Conservation (phyloP, 2,797 vertebrate species). For the Heterohyrax brucei region DNA sequence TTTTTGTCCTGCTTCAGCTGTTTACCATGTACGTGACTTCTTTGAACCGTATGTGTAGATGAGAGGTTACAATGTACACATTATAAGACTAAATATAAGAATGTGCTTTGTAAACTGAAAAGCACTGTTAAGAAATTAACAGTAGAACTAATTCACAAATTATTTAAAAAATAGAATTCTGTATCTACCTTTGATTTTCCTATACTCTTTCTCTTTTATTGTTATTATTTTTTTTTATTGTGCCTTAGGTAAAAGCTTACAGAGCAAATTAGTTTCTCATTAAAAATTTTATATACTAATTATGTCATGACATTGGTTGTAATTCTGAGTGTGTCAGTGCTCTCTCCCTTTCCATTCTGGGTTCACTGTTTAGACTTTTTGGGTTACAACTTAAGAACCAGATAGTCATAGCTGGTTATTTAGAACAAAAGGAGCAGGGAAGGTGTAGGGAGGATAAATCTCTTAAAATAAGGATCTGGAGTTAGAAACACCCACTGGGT, state of each 20-base stretch:
- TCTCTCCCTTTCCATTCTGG: too few relatives aligned
- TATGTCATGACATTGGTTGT: too few relatives aligned
- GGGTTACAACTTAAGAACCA: conserved; percentile 5
- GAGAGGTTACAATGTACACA: background rate
- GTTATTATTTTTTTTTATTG: too few relatives aligned
- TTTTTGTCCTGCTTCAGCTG: background rate
- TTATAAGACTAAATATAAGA: background rate
- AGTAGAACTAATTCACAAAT: background rate
- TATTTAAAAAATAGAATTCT: background rate
- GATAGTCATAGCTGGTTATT: background rate
- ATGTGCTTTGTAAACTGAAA: conserved; percentile 6
- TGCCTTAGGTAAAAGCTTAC: too few relatives aligned
- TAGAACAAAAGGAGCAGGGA: background rate
- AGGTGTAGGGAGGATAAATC: background rate
- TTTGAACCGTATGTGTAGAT: background rate
- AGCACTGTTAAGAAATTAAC: background rate
- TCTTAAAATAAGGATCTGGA: background rate
- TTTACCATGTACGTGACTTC: background rate
- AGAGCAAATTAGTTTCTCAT: too few relatives aligned
- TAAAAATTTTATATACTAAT: too few relatives aligned
- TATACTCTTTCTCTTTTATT: background rate
- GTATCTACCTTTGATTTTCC: background rate
- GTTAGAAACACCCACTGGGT: background rate
- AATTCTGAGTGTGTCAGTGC: too few relatives aligned
- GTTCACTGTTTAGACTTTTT: too few relatives aligned